Conservation (phyloP, 2,888 invertebrate genomes). For the Furcula furcula region DNA sequence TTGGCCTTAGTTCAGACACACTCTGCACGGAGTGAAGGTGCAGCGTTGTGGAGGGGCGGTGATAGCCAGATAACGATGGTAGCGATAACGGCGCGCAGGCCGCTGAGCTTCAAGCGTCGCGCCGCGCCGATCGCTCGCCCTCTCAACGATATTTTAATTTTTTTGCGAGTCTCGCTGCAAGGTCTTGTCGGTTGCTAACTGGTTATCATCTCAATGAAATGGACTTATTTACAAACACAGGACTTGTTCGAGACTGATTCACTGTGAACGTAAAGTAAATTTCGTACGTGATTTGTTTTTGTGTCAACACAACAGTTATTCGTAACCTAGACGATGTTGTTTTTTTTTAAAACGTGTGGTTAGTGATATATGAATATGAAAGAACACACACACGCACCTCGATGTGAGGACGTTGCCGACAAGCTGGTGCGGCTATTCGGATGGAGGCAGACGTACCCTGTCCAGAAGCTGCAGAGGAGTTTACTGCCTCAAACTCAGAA, state of each 20-base stretch:
- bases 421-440: conserved; percentile 89
- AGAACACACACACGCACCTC: conserved; percentile 68
- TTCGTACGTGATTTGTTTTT: no score
- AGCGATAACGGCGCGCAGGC: conserved; percentile 62
- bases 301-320: conserved; percentile 17
- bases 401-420: conserved; percentile 89
- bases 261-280: no score
- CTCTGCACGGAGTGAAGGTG: conserved; percentile 44
- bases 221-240: conserved; percentile 6
- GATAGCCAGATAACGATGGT: conserved; percentile 66
- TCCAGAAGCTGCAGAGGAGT: conserved; percentile 87
- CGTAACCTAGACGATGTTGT: conserved; percentile 12
- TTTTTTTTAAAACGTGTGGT: conserved; percentile 15
- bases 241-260: no score
- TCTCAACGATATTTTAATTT: conserved; percentile 25
- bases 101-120: conserved; percentile 33
- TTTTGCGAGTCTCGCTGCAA: conserved; percentile 46
- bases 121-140: conserved; percentile 14
- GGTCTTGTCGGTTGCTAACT: conserved; percentile 23
- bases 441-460: conserved; percentile 90
- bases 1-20: conserved; percentile 33
- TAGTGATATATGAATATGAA: conserved; percentile 68
- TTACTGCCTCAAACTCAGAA: conserved; percentile 69
- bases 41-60: conserved; percentile 50
- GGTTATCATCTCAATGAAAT: conserved; percentile 16